phyloP scores from a whole-genome alignment of 2,888 invertebrate genomes.

The Abrostola tripartita region DNA sequence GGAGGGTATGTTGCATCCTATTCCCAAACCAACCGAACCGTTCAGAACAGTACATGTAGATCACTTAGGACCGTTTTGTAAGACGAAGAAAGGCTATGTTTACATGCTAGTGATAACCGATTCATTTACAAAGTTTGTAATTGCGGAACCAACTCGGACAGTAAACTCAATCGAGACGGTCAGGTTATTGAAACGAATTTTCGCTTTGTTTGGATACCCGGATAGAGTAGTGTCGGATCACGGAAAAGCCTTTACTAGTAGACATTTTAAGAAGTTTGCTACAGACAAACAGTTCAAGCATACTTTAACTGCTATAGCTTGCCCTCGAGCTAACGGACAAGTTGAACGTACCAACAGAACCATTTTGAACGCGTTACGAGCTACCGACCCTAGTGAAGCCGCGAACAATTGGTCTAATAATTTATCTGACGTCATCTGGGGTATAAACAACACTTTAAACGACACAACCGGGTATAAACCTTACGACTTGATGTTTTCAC shows the following conservation, averaged over 20 bases:
- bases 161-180: slow-evolving; percentile 28
- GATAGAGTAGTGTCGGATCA: slow-evolving; percentile 4
- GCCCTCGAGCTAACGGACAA: slow-evolving; percentile 53
- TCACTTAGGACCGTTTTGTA: slow-evolving; percentile 52
- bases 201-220: slow-evolving; percentile 12
- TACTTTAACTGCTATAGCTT: slow-evolving; percentile 46
- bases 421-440: slow-evolving; percentile 47
- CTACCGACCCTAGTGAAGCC: slow-evolving; percentile 44
- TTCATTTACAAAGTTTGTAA: slow-evolving; percentile 23
- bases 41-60: slow-evolving; percentile 49
- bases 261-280: slow-evolving; percentile 48
- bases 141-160: slow-evolving; percentile 43
- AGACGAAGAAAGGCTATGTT: slow-evolving; percentile 34
- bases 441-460: slow-evolving; percentile 48
- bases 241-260: slow-evolving; percentile 11
- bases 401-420: slow-evolving; percentile 50
- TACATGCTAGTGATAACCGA: slow-evolving; percentile 53
- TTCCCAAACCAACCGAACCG: slow-evolving; percentile 48
- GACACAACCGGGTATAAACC: slow-evolving; percentile 40
- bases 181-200: background rate
- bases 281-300: slow-evolving; percentile 48
- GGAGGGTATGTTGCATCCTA: slow-evolving; percentile 48
- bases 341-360: slow-evolving; percentile 53
- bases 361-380: slow-evolving; percentile 19
- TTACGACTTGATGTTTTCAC: slow-evolving; percentile 51